Evolutionary conservation across 2,797 vertebrate species (phyloP).

Genomic region (Enteromius argenteus): DNA sequence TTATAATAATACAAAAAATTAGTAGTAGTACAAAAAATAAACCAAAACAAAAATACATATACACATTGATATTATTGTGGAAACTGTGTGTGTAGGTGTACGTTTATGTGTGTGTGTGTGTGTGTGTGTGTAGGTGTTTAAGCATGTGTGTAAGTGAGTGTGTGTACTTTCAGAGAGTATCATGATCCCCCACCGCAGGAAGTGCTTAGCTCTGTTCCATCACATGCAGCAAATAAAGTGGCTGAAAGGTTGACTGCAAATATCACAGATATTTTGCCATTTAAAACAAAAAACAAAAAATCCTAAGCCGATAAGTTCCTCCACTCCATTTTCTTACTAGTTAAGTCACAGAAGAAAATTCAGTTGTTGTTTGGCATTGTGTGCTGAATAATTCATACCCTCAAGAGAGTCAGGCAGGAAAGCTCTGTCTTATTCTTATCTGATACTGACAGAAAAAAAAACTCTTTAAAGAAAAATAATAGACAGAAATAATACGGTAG

Average conservation of each 20-base stretch:
- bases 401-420: background rate
- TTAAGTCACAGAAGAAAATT: background rate
- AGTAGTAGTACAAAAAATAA: no score
- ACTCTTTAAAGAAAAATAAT: background rate
- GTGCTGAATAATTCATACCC: background rate
- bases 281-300: slow-evolving; percentile 62
- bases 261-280: slow-evolving; percentile 65
- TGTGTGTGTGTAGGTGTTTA: no score
- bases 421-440: background rate
- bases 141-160: no score
- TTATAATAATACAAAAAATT: no score
- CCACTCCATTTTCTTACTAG: slow-evolving; percentile 3
- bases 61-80: no score
- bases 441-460: background rate
- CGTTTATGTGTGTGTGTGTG: no score
- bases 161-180: background rate
- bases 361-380: background rate
- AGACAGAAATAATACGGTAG: background rate
- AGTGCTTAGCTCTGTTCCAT: slow-evolving; percentile 49
- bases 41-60: no score
- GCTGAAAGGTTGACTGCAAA: slow-evolving; percentile 57
- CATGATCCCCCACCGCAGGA: slow-evolving; percentile 22
- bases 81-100: no score
- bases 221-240: slow-evolving; percentile 63
- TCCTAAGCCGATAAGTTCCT: slow-evolving; percentile 48